Base-by-base conservation (phyloP, 2,113 vertebrate genomes). In the Cepphus grylle region DNA sequence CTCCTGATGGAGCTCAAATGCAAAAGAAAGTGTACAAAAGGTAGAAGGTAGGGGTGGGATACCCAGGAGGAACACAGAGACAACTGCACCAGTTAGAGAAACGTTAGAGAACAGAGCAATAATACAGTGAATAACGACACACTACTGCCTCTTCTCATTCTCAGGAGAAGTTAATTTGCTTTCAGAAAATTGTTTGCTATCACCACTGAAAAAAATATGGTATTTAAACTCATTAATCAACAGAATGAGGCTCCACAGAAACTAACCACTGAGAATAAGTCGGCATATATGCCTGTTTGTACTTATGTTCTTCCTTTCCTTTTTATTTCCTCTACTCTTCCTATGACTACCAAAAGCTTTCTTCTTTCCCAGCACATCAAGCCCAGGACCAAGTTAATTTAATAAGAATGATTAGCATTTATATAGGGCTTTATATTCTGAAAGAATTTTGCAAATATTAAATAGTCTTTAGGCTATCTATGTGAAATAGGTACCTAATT, bases 61-160 rank as follows among this genome's bases (percentile, higher is more conserved):
- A 47, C 9, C 5, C 19, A 29, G 16, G 8, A 52, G 15, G 25
- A 65, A 10, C 30, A 36, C 15, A 40, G 47, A 62, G 25, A 36
- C 6, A n/a, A 9, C 12, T 43, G 15, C 0, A 0, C 6, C 29
- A 26, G 19, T 19, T 17, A 49, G 27, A 26, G 17, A 42, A 85
- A 70, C 8, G 4, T 10, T 34, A 32, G 15, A 49, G 4, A 85
- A 30, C 8, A n/a, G 15, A 66, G 23, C 29, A 79, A 70, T 23
- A 86, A 40, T 9, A 23, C 5, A 10, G 30, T 8, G 8, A 79
- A 70, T 52, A 61, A 32, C 0, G 0, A 49, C 12, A 23, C 4
- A 11, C 6, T 56, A 1, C 32, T 42, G 9, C 4, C 19, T 67
- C 36, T 63, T 74, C 18, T 11, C 11, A 73, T 69, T 70, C 50